A percentile compares a stretch with the other conserved stretches of the same genome.
Conservation (phyloP, 1,140 invertebrate genomes). For the Rhysida immarginata region DNA sequence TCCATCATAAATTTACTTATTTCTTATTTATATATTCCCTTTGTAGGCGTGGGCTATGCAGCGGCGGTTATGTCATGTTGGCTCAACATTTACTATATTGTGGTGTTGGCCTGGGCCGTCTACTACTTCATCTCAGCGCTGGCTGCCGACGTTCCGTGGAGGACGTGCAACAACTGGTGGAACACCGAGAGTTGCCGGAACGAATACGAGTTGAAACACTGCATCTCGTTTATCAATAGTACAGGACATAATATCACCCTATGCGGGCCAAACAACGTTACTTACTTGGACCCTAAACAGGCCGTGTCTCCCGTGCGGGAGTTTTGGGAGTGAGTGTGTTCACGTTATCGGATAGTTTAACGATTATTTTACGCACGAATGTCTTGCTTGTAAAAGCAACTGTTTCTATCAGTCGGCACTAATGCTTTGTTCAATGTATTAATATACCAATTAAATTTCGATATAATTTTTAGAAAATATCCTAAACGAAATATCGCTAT, state of each 20-base stretch:
- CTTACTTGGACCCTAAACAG: slow-evolving; percentile 22
- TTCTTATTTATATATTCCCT: slow-evolving; percentile 12
- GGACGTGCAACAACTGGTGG: slow-evolving; percentile 86
- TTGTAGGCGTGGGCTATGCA: slow-evolving; percentile 87
- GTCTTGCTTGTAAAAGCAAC: no score
- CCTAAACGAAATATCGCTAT: no score
- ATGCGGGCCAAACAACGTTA: slow-evolving; percentile 24
- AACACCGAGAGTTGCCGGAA: slow-evolving; percentile 42
- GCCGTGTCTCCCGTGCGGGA: slow-evolving; percentile 61
- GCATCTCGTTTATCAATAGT: slow-evolving; percentile 24
- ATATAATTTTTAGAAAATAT: no score
- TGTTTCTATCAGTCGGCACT: no score
- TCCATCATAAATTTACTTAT: no score
- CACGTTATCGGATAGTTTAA: no score
- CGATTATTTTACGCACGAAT: no score
- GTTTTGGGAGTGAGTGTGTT: slow-evolving; percentile 91
- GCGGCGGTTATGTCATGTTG: slow-evolving; percentile 97
- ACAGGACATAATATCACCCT: slow-evolving; percentile 23
- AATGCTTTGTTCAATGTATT: no score
- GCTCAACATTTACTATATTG: slow-evolving; percentile 99
- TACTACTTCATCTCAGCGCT: slow-evolving; percentile 94
- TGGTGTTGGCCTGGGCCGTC: slow-evolving; percentile 93
- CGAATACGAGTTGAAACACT: slow-evolving; percentile 29
- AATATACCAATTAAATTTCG: no score
- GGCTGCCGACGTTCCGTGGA: slow-evolving; percentile 79